A percentile compares a stretch with the other conserved stretches of the same genome.
phyloP scores from a whole-genome alignment of 2,113 vertebrate species.

The Dasyornis broadbenti region DNA sequence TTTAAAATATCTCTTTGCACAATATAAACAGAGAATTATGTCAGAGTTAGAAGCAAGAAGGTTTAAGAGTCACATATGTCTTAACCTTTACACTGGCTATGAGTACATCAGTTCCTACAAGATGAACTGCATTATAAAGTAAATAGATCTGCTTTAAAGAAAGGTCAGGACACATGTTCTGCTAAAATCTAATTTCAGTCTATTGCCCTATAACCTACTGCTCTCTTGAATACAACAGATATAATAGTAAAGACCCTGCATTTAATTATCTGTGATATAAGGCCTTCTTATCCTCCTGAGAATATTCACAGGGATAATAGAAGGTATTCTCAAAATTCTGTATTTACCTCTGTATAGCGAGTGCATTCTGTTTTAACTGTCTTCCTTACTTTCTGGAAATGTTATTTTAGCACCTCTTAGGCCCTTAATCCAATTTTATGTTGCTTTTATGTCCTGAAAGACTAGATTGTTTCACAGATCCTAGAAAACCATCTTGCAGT shows the following conservation, averaged over 20 bases:
- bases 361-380: not conserved
- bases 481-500: not conserved
- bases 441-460: not conserved
- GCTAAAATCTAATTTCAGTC: slow-evolving; percentile 88
- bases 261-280: slow-evolving; percentile 75
- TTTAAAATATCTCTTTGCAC: not conserved
- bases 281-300: slow-evolving; percentile 44
- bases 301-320: slow-evolving; percentile 68
- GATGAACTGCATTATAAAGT: slow-evolving; percentile 88
- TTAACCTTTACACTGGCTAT: slow-evolving; percentile 89
- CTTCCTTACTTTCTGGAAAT: slow-evolving; percentile 22
- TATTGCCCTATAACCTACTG: slow-evolving; percentile 76
- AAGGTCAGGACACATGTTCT: slow-evolving; percentile 97
- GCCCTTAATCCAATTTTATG: not conserved
- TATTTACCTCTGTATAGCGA: slow-evolving; percentile 4
- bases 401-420: not conserved
- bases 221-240: slow-evolving; percentile 67
- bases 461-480: not conserved
- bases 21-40: slow-evolving; percentile 14
- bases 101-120: slow-evolving; percentile 84
- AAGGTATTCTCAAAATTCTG: slow-evolving; percentile 11
- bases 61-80: slow-evolving; percentile 75
- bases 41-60: slow-evolving; percentile 52
- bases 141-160: slow-evolving; percentile 89
- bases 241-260: slow-evolving; percentile 71